These are phyloP conservation scores for Pantherophis alleghaniensis DNA, from an alignment of 2,797 vertebrate species.

Conservation along the genomic window DNA sequence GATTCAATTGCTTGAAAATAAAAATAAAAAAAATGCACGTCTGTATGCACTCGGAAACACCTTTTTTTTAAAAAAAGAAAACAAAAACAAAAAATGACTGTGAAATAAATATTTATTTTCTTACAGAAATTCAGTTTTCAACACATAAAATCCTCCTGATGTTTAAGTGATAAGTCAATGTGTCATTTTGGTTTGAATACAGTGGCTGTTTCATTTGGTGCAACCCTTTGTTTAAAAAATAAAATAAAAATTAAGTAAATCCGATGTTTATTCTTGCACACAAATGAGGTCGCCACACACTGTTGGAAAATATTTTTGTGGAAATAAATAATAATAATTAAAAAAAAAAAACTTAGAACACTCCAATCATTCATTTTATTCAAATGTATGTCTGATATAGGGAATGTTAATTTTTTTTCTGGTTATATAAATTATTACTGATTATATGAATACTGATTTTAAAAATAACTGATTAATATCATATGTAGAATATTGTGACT, in stretches of 20 bases:
- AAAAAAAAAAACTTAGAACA: slow-evolving; percentile 63
- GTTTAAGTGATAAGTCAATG: slow-evolving; percentile 71
- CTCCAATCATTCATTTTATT: slow-evolving; percentile 72
- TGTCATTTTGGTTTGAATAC: slow-evolving; percentile 72
- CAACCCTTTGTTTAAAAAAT: slow-evolving; percentile 48
- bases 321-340: not conserved
- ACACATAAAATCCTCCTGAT: slow-evolving; percentile 66
- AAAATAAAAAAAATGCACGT: not conserved
- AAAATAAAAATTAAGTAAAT: slow-evolving; percentile 44
- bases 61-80: slow-evolving; percentile 45
- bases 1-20: not conserved
- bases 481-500: slow-evolving; percentile 81
- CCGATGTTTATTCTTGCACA: slow-evolving; percentile 70
- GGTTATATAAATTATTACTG: slow-evolving; percentile 83
- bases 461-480: slow-evolving; percentile 73
- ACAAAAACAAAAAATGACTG: not conserved
- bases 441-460: slow-evolving; percentile 77
- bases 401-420: slow-evolving; percentile 77
- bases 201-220: slow-evolving; percentile 62
- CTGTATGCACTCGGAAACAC: slow-evolving; percentile 25
- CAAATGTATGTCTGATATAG: slow-evolving; percentile 81
- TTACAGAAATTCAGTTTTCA: slow-evolving; percentile 55
- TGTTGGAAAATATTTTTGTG: slow-evolving; percentile 69
- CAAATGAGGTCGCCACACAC: slow-evolving; percentile 65
- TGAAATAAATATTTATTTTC: slow-evolving; percentile 19